Base-by-base conservation (phyloP, 2,797 vertebrate genomes). In the Florisuga fusca region DNA sequence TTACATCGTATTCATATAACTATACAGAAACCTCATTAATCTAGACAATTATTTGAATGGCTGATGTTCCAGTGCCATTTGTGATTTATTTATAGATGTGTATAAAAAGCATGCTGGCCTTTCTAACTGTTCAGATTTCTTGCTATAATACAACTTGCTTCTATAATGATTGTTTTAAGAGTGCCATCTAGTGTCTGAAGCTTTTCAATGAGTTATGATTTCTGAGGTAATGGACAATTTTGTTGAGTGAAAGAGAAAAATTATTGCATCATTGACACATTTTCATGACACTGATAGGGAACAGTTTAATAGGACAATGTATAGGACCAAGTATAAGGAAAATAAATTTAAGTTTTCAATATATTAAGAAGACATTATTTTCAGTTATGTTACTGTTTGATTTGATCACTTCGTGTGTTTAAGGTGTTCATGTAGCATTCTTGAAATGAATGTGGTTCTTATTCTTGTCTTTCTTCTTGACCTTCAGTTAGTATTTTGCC, bases 101-200 rank as follows among this genome's bases (percentile, higher is more conserved):
- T 69, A 43, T 57, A 48, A 18, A 57, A 43, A n/a, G n/a, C 6
- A 15, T 81, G 53, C 41, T 77, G 43, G 10, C 22, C 25, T 74
- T 46, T 50, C 53, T 77, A 62, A 5, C 41, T 41, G 21, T 34
- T 62, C 26, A 21, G 1, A 31, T 85, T 36, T 72, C 38, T 41
- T 89, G 25, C 36, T 80, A 23, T 2, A 7, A 25, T 38, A 3
- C 25, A 53, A 29, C 63, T 62, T 53, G 20, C 21, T 79, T 87
- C 33, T 46, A 2, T 84, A 51, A 43, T 31, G 15, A 64, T 80
- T 88, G 87, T 77, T 96, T 92, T 94, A 92, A 95, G 95, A 93
- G 91, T 89, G 96, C 97, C 97, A 97, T 95, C 97, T 98, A 97
- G 97, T 89, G 97, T 89, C 87, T 74, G 21, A 57, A 36, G 55